phyloP scores from a whole-genome alignment of 1,140 invertebrate genomes.

The Bombus impatiens region DNA sequence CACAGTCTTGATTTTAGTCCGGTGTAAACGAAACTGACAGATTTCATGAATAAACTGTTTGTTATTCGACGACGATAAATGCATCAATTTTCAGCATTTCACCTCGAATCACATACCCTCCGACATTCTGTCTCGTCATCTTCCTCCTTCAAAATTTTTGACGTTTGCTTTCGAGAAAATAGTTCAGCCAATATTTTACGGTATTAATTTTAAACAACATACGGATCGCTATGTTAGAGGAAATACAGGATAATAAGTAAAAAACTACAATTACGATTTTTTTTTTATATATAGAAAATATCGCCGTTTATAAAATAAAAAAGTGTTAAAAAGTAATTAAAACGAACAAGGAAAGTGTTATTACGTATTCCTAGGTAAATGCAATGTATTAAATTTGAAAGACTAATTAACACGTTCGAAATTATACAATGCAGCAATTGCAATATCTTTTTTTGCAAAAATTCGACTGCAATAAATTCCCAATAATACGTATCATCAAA shows the following conservation, averaged over 20 bases:
- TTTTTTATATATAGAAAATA: too few species aligned
- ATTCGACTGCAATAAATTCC: neutral
- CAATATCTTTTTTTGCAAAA: neutral
- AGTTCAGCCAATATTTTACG: neutral
- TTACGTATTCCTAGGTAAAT: too few species aligned
- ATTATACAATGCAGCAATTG: neutral
- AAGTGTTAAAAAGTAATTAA: too few species aligned
- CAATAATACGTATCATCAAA: neutral
- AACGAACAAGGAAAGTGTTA: too few species aligned
- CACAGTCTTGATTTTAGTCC: neutral
- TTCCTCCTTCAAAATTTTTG: neutral
- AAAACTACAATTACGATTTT: too few species aligned
- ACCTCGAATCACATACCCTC: neutral
- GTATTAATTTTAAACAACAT: neutral
- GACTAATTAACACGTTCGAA: neutral
- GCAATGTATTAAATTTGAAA: too few species aligned
- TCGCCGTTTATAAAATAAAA: too few species aligned
- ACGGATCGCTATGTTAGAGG: neutral
- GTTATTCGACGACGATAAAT: slow-evolving; percentile 6
- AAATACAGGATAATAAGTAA: neutral
- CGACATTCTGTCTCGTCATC: neutral
- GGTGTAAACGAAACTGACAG: slow-evolving; percentile 21
- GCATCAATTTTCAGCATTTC: slow-evolving; percentile 7
- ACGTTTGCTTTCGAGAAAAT: neutral
- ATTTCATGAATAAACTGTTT: slow-evolving; percentile 30